These are phyloP conservation scores for Centrocercus urophasianus DNA, from an alignment of 2,113 vertebrate genomes.

Conservation along the genomic window DNA sequence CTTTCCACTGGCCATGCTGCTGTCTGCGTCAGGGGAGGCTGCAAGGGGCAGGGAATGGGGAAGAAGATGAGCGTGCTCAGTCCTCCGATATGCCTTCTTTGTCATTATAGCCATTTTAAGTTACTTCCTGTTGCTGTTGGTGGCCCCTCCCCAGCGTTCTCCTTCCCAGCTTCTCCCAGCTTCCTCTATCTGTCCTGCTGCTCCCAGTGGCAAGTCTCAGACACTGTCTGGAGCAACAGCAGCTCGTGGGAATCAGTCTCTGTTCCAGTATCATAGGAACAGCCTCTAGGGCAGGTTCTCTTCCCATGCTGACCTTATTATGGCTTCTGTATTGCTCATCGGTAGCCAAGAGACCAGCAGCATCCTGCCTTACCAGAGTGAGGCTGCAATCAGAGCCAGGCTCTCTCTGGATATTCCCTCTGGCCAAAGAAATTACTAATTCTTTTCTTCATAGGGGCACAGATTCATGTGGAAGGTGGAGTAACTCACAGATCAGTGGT, in stretches of 20 bases:
- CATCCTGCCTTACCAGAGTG: background rate
- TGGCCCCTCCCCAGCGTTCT: background rate
- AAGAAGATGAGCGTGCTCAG: background rate
- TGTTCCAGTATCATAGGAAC: background rate
- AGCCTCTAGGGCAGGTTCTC: background rate
- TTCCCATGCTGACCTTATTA: background rate
- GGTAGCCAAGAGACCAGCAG: background rate
- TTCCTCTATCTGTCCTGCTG: background rate
- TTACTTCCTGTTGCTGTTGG: background rate
- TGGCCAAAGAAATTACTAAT: background rate
- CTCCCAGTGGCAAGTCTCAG: background rate
- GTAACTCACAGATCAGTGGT: background rate
- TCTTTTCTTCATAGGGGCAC: background rate
- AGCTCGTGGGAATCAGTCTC: background rate
- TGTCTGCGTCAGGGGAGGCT: background rate
- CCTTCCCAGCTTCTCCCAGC: background rate
- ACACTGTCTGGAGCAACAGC: conserved; percentile 15
- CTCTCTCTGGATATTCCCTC: background rate
- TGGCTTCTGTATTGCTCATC: background rate
- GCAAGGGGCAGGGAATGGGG: background rate
- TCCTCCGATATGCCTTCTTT: background rate
- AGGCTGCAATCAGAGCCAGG: background rate
- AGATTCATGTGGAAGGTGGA: background rate
- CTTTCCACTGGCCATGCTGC: background rate
- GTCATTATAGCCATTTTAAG: background rate